phyloP scores from a whole-genome alignment of 2,797 vertebrate species.

The Peromyscus aztecus region DNA sequence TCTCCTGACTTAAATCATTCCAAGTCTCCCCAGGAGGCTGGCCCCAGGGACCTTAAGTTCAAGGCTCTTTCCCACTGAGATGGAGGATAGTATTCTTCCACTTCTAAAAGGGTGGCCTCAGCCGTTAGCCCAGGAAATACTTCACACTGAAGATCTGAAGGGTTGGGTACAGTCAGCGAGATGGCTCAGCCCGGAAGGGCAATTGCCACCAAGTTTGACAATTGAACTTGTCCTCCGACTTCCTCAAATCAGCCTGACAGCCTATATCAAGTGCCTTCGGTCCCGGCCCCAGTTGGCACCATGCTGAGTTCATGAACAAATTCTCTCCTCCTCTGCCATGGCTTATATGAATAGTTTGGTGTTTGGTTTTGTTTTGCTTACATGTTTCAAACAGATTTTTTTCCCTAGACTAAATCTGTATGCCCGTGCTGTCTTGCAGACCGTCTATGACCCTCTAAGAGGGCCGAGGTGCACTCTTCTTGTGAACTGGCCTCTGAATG shows the following conservation, averaged over 20 bases:
- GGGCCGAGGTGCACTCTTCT: no score
- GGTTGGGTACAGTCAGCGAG: not conserved
- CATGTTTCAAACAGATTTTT: not conserved
- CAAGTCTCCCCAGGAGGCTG: not conserved
- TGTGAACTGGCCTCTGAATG: not conserved
- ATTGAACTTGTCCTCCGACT: not conserved
- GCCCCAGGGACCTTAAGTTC: not conserved
- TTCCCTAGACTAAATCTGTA: not conserved
- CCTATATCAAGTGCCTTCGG: not conserved
- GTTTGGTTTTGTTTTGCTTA: not conserved
- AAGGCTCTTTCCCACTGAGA: not conserved
- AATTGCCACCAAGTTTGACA: not conserved
- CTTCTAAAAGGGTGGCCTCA: not conserved
- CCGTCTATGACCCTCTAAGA: not conserved
- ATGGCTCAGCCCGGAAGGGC: not conserved
- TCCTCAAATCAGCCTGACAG: accelerated
- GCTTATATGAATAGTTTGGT: not conserved
- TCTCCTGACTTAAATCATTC: accelerated
- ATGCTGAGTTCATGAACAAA: not conserved
- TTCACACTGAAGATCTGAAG: not conserved
- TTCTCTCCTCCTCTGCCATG: not conserved
- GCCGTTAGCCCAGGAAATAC: not conserved
- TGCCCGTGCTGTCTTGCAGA: not conserved
- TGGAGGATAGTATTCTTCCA: not conserved
- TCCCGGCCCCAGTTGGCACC: not conserved